Conservation (phyloP, 1,140 invertebrate genomes). For the Globodera ellingtonae region DNA sequence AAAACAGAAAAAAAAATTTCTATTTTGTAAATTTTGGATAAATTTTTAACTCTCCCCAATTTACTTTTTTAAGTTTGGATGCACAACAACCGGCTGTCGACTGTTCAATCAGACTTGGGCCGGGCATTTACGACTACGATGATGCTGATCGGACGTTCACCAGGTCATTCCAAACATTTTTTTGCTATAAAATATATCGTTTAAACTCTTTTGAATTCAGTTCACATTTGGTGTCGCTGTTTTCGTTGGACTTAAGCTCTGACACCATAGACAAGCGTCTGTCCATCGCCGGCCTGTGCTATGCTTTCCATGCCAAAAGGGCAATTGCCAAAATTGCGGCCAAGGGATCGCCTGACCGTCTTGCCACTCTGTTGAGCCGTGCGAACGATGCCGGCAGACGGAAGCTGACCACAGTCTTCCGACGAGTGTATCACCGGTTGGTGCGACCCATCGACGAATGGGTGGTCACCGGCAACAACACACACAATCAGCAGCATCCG, state of each 20-base stretch:
- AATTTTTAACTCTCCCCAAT: too few species aligned
- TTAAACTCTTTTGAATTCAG: constrained; percentile 4
- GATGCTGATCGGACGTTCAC: constrained; percentile 12
- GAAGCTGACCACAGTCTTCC: constrained; percentile 9
- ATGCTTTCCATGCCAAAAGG: constrained; percentile 15
- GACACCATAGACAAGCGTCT: constrained; percentile 19
- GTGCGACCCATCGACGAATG: constrained; percentile 18
- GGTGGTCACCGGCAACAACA: not conserved
- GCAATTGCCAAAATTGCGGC: constrained; percentile 28
- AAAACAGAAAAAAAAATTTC: not conserved
- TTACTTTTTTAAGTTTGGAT: not conserved
- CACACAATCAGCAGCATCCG: not conserved
- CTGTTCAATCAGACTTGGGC: constrained; percentile 17
- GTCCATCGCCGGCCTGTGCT: constrained; percentile 23
- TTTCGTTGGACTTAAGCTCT: not conserved
- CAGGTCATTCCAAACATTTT: not conserved
- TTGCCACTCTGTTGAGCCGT: not conserved
- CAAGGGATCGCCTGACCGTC: not conserved
- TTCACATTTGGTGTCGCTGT: constrained; percentile 7
- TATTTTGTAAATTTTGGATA: not conserved
- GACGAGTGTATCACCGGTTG: constrained; percentile 12
- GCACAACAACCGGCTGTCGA: not conserved
- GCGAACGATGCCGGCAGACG: not conserved
- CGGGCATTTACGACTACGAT: constrained; percentile 22
- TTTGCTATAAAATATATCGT: not conserved